Percentiles rank a stretch among this genome's conserved stretches.
Evolutionary conservation across 2,113 vertebrate genomes (phyloP).

Genomic region (Heterocephalus glaber): DNA sequence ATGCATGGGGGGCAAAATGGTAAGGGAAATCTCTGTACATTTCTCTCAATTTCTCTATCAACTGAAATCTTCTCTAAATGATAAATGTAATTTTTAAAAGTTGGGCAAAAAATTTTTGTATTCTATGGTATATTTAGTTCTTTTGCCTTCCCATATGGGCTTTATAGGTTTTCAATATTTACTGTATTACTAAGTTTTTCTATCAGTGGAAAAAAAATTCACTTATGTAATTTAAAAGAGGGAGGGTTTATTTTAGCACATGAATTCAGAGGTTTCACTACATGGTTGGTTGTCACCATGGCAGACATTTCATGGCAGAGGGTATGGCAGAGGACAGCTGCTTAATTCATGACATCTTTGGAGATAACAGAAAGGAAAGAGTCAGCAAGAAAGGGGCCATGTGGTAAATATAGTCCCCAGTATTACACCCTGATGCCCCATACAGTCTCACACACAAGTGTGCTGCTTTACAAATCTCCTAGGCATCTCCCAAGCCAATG

Average conservation of each 20-base stretch:
- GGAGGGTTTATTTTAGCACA: neutral
- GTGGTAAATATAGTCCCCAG: neutral
- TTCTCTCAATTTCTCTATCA: neutral
- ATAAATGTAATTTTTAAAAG: neutral
- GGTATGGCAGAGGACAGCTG: neutral
- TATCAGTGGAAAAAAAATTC: neutral
- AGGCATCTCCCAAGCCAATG: neutral
- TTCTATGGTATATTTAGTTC: too few species aligned
- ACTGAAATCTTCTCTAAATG: neutral
- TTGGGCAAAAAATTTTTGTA: neutral
- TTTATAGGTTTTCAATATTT: neutral
- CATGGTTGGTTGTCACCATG: neutral
- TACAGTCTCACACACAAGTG: neutral
- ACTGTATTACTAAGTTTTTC: neutral
- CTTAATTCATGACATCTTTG: neutral
- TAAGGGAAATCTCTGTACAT: neutral
- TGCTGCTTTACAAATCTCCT: neutral
- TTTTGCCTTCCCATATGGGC: neutral
- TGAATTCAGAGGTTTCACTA: neutral
- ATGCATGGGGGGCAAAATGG: rapidly evolving
- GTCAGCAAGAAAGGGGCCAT: neutral
- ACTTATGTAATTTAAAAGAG: neutral
- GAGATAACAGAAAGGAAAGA: neutral
- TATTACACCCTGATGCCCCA: too few species aligned
- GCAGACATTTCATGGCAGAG: neutral